phyloP scores from a whole-genome alignment of 2,888 invertebrate genomes.

The Orchesellides sinensis region DNA sequence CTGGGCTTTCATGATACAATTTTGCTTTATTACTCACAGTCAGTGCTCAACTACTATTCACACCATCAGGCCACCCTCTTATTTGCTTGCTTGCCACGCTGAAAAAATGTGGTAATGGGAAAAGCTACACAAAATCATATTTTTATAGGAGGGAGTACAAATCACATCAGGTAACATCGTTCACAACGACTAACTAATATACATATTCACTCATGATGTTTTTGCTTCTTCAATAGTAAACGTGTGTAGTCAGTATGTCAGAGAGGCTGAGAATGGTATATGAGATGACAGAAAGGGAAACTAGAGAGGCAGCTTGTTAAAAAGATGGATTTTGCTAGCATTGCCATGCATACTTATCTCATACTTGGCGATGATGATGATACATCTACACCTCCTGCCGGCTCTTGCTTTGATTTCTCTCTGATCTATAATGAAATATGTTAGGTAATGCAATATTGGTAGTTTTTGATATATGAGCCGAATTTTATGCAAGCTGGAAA shows the following conservation, averaged over 20 bases:
- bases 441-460: constrained; percentile 12
- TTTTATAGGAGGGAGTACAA: background rate
- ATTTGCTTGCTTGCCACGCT: background rate
- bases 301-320: constrained; percentile 18
- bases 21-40: constrained; percentile 5
- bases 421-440: constrained; percentile 31
- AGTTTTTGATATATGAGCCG: constrained; percentile 16
- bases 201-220: background rate
- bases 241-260: constrained; percentile 25
- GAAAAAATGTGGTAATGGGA: background rate
- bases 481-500: constrained; percentile 17
- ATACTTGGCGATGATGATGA: constrained; percentile 23
- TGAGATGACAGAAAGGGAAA: no score
- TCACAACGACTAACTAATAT: constrained; percentile 4
- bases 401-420: constrained; percentile 10
- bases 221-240: background rate
- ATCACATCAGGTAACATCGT: constrained; percentile 50
- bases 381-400: constrained; percentile 17
- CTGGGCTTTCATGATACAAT: background rate
- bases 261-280: background rate
- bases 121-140: background rate
- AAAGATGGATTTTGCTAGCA: constrained; percentile 7
- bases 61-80: constrained; percentile 3
- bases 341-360: constrained; percentile 1
- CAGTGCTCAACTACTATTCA: no score